Conservation (phyloP, 2,113 vertebrate genomes). For the Motacilla alba region DNA sequence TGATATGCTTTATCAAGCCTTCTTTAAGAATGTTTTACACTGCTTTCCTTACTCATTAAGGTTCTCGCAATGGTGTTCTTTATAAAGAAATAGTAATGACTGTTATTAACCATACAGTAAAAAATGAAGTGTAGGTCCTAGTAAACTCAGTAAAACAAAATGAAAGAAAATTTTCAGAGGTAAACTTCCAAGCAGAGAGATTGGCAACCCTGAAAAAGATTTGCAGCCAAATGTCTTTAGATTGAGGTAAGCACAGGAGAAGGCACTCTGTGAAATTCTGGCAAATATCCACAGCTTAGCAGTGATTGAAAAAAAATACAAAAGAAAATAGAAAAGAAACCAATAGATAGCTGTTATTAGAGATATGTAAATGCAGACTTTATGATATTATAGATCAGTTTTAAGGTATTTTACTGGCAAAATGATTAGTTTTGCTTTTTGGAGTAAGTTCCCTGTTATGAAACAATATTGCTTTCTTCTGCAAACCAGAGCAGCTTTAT, state of each 20-base stretch:
- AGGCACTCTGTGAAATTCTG: not conserved
- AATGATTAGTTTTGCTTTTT: conserved; percentile 1
- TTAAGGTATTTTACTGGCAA: not conserved
- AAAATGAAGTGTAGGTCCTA: not conserved
- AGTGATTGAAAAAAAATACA: not conserved
- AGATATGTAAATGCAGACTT: not conserved
- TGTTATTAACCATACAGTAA: not conserved
- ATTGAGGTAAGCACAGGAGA: not conserved
- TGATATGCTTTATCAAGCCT: not conserved
- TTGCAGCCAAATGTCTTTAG: not conserved
- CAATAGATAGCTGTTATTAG: not conserved
- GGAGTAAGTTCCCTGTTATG: not conserved
- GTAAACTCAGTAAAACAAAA: not conserved
- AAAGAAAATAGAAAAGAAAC: not conserved
- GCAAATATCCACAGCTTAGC: not conserved
- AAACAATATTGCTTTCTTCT: conserved; percentile 27
- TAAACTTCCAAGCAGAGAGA: not conserved
- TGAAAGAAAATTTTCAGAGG: not conserved
- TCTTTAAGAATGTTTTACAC: not conserved
- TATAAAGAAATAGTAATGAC: not conserved
- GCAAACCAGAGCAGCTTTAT: conserved; percentile 6
- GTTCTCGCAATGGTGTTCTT: not conserved
- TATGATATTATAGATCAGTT: not conserved
- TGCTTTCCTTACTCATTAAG: not conserved
- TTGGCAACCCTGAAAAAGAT: not conserved